Evolutionary conservation across 2,888 invertebrate genomes (phyloP).

Genomic region (Agrotis puta): DNA sequence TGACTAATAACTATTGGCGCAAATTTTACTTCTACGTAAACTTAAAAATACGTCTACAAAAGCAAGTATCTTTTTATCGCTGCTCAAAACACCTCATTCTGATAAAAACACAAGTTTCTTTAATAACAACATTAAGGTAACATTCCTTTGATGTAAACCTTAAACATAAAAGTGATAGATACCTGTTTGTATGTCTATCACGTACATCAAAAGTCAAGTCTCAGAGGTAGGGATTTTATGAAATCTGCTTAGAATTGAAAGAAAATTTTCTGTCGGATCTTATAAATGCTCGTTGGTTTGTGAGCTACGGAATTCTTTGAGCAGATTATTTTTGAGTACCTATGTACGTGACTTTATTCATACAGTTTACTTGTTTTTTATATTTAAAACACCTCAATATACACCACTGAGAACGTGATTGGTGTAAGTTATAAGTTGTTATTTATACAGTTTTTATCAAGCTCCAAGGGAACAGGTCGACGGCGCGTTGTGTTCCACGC

Average conservation of each 20-base stretch:
- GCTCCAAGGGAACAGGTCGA: too few relatives aligned
- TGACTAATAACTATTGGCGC: too few relatives aligned
- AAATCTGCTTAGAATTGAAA: conserved; percentile 30
- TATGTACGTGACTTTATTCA: background rate
- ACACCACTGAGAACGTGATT: background rate
- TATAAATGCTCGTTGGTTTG: conserved; percentile 12
- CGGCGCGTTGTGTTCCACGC: too few relatives aligned
- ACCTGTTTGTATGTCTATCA: conserved; percentile 40
- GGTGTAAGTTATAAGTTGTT: too few relatives aligned
- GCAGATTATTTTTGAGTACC: conserved; percentile 15
- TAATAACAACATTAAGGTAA: background rate
- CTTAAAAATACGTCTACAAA: too few relatives aligned
- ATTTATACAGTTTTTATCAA: too few relatives aligned
- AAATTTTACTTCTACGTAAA: too few relatives aligned
- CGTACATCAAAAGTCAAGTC: conserved; percentile 22
- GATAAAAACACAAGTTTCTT: background rate
- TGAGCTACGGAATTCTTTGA: conserved; percentile 26
- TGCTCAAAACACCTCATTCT: background rate
- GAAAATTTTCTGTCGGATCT: conserved; percentile 20
- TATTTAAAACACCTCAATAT: background rate
- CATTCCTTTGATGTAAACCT: conserved; percentile 30
- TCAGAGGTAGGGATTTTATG: conserved; percentile 33
- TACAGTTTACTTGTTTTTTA: background rate
- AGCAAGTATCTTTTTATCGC: too few relatives aligned
- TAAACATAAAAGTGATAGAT: conserved; percentile 13